phyloP scores from a whole-genome alignment of 1,140 invertebrate genomes.

The Lasioglossum albipes region DNA sequence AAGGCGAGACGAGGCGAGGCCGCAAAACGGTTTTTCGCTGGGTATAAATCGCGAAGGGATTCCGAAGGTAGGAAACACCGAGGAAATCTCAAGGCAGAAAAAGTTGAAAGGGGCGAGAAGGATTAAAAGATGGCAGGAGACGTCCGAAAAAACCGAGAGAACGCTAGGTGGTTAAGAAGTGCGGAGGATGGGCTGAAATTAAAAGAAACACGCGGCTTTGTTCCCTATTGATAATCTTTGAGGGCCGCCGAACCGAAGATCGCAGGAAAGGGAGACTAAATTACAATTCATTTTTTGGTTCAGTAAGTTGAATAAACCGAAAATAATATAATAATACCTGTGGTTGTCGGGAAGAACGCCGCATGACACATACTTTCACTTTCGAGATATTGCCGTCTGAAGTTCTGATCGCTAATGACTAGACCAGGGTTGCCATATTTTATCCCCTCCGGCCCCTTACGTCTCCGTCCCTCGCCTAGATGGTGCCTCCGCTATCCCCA shows the following conservation, averaged over 20 bases:
- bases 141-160: too few species aligned
- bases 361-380: too few species aligned
- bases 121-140: slow-evolving; percentile 6
- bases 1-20: background rate
- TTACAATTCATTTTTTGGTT: too few species aligned
- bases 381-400: too few species aligned
- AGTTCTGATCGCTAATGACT: too few species aligned
- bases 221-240: background rate
- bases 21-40: background rate
- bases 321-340: too few species aligned
- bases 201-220: background rate
- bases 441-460: too few species aligned
- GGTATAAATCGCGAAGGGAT: slow-evolving; percentile 46
- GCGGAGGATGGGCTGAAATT: background rate
- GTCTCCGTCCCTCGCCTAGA: too few species aligned
- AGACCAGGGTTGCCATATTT: too few species aligned
- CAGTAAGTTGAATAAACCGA: too few species aligned
- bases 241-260: background rate
- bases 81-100: background rate
- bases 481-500: too few species aligned
- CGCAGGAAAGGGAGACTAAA: background rate
- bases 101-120: background rate
- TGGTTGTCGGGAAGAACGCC: too few species aligned
- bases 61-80: slow-evolving; percentile 5
- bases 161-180: background rate